Percentiles rank a stretch among this genome's conserved stretches.
phyloP scores from a whole-genome alignment of 1,140 invertebrate genomes.

The Dolichoris vasculosae region DNA sequence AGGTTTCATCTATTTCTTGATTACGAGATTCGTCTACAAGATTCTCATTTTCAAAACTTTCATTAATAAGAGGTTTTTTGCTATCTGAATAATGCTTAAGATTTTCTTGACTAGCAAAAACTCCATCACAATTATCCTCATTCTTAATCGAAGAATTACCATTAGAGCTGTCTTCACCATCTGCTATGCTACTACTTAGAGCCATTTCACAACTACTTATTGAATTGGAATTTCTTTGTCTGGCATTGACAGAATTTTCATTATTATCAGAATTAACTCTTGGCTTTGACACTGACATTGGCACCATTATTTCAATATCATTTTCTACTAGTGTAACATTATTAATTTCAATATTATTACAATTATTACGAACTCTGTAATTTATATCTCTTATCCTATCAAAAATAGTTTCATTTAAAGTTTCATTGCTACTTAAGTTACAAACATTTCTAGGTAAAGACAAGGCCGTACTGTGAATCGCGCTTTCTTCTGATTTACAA shows the following conservation, averaged over 20 bases:
- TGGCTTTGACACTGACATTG: slow-evolving; percentile 68
- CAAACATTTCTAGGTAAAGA: slow-evolving; percentile 60
- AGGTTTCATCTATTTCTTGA: not conserved
- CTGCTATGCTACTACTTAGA: slow-evolving; percentile 66
- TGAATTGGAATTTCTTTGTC: slow-evolving; percentile 71
- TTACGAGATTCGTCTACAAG: not conserved
- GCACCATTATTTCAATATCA: slow-evolving; percentile 71
- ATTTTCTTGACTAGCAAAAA: slow-evolving; percentile 45
- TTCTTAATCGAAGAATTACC: slow-evolving; percentile 58
- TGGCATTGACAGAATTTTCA: slow-evolving; percentile 57
- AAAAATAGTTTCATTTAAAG: slow-evolving; percentile 61
- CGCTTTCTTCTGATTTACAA: slow-evolving; percentile 72
- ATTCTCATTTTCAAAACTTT: slow-evolving; percentile 13
- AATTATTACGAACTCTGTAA: slow-evolving; percentile 24
- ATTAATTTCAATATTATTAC: slow-evolving; percentile 33
- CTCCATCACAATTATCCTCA: slow-evolving; percentile 49
- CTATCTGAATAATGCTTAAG: slow-evolving; percentile 16
- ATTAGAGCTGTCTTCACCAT: slow-evolving; percentile 65
- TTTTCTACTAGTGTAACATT: slow-evolving; percentile 55
- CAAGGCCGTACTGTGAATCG: slow-evolving; percentile 67
- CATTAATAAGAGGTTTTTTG: slow-evolving; percentile 16
- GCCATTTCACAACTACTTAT: slow-evolving; percentile 74
- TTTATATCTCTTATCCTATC: slow-evolving; percentile 48
- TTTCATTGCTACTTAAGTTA: slow-evolving; percentile 66
- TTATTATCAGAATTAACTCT: slow-evolving; percentile 56